These are phyloP conservation scores for Tragelaphus buxtoni DNA, from an alignment of 2,113 vertebrate species.

Conservation along the genomic window DNA sequence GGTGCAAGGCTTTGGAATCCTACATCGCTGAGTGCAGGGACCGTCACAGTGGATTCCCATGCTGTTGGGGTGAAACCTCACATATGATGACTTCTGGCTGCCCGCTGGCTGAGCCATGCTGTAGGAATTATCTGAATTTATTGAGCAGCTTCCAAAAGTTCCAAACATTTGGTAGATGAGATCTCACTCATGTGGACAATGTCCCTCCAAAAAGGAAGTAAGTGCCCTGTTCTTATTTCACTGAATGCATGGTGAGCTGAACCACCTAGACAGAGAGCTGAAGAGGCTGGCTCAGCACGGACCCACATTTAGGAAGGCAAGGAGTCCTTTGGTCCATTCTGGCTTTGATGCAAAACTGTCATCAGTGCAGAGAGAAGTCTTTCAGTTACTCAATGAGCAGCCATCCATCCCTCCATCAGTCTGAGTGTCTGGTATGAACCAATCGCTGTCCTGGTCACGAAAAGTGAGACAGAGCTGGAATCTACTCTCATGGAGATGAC, in stretches of 20 bases:
- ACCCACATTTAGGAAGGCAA: not conserved
- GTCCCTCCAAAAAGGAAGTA: not conserved
- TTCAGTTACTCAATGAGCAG: not conserved
- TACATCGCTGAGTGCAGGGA: not conserved
- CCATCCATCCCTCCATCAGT: not conserved
- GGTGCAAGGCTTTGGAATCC: not conserved
- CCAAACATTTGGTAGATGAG: not conserved
- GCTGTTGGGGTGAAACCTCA: not conserved
- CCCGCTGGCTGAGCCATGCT: not conserved
- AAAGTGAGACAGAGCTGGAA: not conserved
- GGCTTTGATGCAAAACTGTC: not conserved
- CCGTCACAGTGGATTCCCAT: not conserved
- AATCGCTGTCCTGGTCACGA: not conserved
- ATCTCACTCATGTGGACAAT: not conserved
- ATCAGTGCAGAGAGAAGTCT: not conserved
- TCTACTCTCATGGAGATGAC: not conserved
- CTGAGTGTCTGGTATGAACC: not conserved
- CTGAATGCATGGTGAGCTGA: not conserved
- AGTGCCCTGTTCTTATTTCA: not conserved
- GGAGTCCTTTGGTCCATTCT: not conserved
- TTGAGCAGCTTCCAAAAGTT: conserved; percentile 24
- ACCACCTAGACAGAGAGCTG: not conserved
- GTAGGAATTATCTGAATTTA: not conserved
- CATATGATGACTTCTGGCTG: not conserved
- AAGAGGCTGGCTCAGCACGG: not conserved